These are phyloP conservation scores for Chloroclystis v-ata DNA, from an alignment of 2,888 invertebrate genomes.

Conservation along the genomic window DNA sequence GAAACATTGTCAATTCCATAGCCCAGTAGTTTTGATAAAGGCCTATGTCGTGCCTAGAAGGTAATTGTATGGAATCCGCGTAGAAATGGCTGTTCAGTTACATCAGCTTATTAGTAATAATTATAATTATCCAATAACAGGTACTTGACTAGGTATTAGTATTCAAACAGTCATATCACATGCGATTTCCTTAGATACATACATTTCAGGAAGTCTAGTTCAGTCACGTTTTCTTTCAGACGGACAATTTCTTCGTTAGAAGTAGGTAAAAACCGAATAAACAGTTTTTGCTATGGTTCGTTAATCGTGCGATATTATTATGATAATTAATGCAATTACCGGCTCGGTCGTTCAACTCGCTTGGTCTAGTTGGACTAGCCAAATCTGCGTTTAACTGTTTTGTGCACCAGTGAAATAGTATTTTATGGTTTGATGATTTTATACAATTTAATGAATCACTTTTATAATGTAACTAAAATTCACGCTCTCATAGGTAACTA, in stretches of 20 bases:
- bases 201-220: conserved; percentile 19
- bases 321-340: conserved; percentile 73
- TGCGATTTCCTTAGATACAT: conserved; percentile 10
- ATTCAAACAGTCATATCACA: background rate
- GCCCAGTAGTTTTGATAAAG: no score
- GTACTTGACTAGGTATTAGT: no score
- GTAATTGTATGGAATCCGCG: no score
- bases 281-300: conserved; percentile 60
- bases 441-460: background rate
- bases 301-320: conserved; percentile 59
- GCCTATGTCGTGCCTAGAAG: no score
- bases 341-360: conserved; percentile 56
- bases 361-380: conserved; percentile 18
- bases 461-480: background rate
- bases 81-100: no score
- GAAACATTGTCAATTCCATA: no score
- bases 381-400: conserved; percentile 29
- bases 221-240: conserved; percentile 21
- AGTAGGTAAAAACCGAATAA: conserved; percentile 40
- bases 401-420: conserved; percentile 1
- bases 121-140: no score
- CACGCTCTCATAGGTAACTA: background rate
- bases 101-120: no score
- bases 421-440: conserved; percentile 1
- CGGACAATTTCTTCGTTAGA: conserved; percentile 31